phyloP scores from a whole-genome alignment of 2,113 vertebrate species.

The Hemicordylus capensis region DNA sequence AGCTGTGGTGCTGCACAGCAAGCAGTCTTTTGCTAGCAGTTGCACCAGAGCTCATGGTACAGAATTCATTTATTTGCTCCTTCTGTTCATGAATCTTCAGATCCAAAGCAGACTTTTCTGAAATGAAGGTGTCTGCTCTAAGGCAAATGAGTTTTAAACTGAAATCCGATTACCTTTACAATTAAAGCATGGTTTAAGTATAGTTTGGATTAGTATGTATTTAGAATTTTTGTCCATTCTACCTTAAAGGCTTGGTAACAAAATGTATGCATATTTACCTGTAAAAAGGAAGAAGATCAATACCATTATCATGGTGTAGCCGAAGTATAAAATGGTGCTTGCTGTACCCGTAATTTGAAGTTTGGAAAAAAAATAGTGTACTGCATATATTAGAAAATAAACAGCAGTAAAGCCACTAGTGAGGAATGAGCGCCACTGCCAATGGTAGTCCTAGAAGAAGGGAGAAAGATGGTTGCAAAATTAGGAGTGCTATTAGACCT shows the following conservation, averaged over 20 bases:
- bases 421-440: slow-evolving; percentile 98
- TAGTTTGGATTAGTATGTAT: no score
- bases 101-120: no score
- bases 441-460: slow-evolving; percentile 90
- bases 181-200: no score
- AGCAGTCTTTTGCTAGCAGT: no score
- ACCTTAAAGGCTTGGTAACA: neutral
- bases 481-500: neutral
- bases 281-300: slow-evolving; percentile 96
- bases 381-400: slow-evolving; percentile 93
- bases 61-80: no score
- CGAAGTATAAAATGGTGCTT: slow-evolving; percentile 93
- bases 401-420: slow-evolving; percentile 97
- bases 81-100: no score
- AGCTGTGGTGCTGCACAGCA: no score
- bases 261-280: slow-evolving; percentile 71
- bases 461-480: neutral
- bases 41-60: no score
- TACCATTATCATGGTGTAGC: slow-evolving; percentile 96
- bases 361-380: slow-evolving; percentile 95
- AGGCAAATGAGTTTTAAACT: no score
- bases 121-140: no score
- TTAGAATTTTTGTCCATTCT: no score
- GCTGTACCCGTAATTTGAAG: slow-evolving; percentile 92
- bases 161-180: no score